Base-by-base conservation (phyloP, 2,888 invertebrate species). In the Scaptomyza caliginosa region DNA sequence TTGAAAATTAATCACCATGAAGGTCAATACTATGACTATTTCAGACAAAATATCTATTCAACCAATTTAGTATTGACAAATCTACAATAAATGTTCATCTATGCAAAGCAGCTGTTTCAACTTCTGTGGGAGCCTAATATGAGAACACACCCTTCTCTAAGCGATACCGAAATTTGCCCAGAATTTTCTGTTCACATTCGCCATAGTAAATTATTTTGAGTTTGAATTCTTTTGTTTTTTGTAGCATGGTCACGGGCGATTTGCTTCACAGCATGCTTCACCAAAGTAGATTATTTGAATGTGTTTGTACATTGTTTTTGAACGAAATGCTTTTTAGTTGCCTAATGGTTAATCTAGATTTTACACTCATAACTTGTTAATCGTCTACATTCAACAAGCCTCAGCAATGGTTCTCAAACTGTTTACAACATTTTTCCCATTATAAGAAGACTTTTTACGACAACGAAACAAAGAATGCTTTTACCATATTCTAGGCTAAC, bases 191-290 rank as follows among this genome's bases (percentile, higher is more conserved):
- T 16, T 71, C 50, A 49, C 32, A 49, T 49, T 72, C 39, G 51
- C 54, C 60, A 68, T 74, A 51, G 54, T 50, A 57, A 28, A 49
- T 38, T 56, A 49, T 34, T 19, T 26, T 43, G 0, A 11, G 10
- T 17, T 55, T n/a, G n/a, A n/a, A n/a, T n/a, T n/a, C n/a, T n/a
- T 38, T 54, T 24, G 34, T 48, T 63, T 74, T 62, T 74, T 64
- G 57, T 66, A 50, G 65, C 80, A 66, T 68, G 81, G 77, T 78
- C 77, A 78, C 77, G 77, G 81, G 71, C 81, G 81, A 78, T 77
- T 80, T 80, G 71, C 48, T 45, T 40, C 40, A 54, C 51, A 26
- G 38, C 32, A 38, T n/a, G n/a, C n/a, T n/a, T n/a, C n/a, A n/a
- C n/a, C 49, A 56, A 72, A 59, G 43, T 28, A 57, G 42, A 30